Percentiles rank a stretch among this genome's conserved stretches.
Evolutionary conservation across 2,888 invertebrate species (phyloP).

Genomic region (Dasypolia templi): DNA sequence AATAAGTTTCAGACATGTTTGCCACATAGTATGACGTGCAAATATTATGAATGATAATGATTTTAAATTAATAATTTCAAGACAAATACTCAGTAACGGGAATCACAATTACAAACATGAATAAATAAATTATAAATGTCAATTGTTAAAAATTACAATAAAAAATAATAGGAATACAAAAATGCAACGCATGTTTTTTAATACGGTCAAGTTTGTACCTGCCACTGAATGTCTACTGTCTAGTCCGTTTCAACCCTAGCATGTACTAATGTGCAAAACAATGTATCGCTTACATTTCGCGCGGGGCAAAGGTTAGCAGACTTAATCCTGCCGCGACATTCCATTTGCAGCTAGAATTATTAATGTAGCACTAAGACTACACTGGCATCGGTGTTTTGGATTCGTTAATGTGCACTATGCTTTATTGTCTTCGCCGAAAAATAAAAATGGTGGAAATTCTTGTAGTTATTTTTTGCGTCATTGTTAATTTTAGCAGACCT

Average conservation of each 20-base stretch:
- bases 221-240: not conserved
- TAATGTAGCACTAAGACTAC: slow-evolving; percentile 50
- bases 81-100: no score
- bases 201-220: no score
- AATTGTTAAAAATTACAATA: no score
- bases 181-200: no score
- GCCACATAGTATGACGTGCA: no score
- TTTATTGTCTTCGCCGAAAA: not conserved
- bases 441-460: not conserved
- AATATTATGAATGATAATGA: no score
- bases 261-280: slow-evolving; percentile 60
- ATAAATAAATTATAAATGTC: no score
- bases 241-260: slow-evolving; percentile 45
- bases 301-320: slow-evolving; percentile 65
- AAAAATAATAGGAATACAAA: no score
- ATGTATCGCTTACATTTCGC: slow-evolving; percentile 67
- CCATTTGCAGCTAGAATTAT: slow-evolving; percentile 64
- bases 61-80: no score
- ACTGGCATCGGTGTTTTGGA: slow-evolving; percentile 46
- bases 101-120: no score
- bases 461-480: not conserved
- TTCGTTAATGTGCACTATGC: slow-evolving; percentile 5
- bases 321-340: slow-evolving; percentile 65
- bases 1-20: no score
- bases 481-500: slow-evolving; percentile 28